Evolutionary conservation across 2,888 invertebrate species (phyloP), one percentile per base, ranked within the genome.

Genomic region (Tipula lateralis): DNA sequence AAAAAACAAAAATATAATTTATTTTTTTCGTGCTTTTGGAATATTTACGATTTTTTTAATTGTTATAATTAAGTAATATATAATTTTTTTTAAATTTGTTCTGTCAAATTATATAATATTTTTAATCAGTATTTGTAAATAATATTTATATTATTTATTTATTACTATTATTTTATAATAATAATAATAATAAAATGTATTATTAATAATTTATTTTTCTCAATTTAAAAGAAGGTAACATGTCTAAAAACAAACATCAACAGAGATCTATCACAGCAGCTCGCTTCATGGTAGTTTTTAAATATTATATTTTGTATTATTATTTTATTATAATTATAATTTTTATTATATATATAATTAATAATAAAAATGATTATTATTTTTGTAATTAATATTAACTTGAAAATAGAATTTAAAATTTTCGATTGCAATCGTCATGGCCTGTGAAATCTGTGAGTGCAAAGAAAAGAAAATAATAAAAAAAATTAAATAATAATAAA

Each of bases 391-490:
- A 83, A 5, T 66, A 66, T 83, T 36, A 83, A 83, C 24, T 36
- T 84, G 44, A 84, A 44, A 84, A 50, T 84, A 44, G 50, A 84
- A 83, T 83, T 19, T 84, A 83, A 80, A 83, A 32, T 85, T 85
- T 87, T 88, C 90, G 89, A 89, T 90, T 90, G 90, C 92, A 93
- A 93, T 92, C 93, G 94, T 94, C 94, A 94, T 94, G 94, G 94
- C 93, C 94, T 94, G 92, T 94, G 94, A 92, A 94, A 94, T 92
- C 94, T 94, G 91, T 6, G 90, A 7, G 19, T 24, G 13, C 9
- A 29, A 88, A 88, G 86, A 86, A 9, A 85, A 86, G 39, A 86
- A 84, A 84, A n/a, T 32, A 83, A 50, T 85, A 29, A 83, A 85
- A 84, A 66, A 19, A 84, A n/a, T n/a, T n/a, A n/a, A 84, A 13